Evolutionary conservation across 2,888 invertebrate species (phyloP).

Genomic region (Agapetus fuscipes): DNA sequence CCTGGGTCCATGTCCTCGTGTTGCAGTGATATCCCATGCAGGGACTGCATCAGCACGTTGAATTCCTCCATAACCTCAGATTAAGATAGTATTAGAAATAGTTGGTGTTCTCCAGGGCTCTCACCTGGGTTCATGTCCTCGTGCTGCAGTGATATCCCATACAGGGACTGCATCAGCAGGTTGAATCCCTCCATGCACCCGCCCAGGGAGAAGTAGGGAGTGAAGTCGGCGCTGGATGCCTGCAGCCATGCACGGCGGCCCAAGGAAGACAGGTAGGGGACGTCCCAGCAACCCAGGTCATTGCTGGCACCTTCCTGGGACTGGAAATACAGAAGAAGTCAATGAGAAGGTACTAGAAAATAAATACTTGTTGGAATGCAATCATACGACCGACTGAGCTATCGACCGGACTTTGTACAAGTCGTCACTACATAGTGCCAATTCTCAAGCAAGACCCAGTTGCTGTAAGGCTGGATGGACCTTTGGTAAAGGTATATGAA

Average conservation of each 20-base stretch:
- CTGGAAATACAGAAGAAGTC: too few relatives aligned
- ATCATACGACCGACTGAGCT: too few relatives aligned
- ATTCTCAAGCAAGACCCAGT: too few relatives aligned
- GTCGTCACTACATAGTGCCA: too few relatives aligned
- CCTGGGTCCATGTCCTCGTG: slow-evolving; percentile 62
- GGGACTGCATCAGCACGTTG: slow-evolving; percentile 71
- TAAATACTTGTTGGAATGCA: too few relatives aligned
- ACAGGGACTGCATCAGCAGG: slow-evolving; percentile 72
- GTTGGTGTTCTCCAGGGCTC: too few relatives aligned
- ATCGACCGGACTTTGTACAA: too few relatives aligned
- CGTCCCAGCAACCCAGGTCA: slow-evolving; percentile 68
- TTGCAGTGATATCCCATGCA: slow-evolving; percentile 74
- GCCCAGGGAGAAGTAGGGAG: slow-evolving; percentile 85
- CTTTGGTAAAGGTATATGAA: too few relatives aligned
- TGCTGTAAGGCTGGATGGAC: too few relatives aligned
- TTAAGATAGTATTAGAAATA: too few relatives aligned
- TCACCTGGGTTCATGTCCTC: slow-evolving; percentile 59
- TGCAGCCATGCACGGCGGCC: slow-evolving; percentile 62
- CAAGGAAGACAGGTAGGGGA: slow-evolving; percentile 71
- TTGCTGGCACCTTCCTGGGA: slow-evolving; percentile 25
- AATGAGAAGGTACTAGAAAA: too few relatives aligned
- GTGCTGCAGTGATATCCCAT: slow-evolving; percentile 67
- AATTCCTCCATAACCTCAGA: slow-evolving; percentile 77
- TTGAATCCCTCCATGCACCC: slow-evolving; percentile 97
- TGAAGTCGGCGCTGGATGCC: slow-evolving; percentile 61